Evolutionary conservation across 2,113 vertebrate species (phyloP).

Genomic region (Prionailurus bengalensis): DNA sequence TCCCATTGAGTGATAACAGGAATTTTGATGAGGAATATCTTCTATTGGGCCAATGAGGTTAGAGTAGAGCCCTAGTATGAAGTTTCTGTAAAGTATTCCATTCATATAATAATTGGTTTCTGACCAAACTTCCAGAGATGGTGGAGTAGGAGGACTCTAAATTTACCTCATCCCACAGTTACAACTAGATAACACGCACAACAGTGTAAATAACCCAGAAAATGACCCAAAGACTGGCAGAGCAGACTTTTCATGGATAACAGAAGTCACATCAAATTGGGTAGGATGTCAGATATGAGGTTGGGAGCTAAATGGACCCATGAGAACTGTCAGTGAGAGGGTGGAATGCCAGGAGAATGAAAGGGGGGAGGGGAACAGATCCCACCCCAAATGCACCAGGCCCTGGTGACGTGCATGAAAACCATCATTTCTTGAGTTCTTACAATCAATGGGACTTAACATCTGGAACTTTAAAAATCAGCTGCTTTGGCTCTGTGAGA

Average conservation of each 20-base stretch:
- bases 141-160: background rate
- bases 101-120: conserved; percentile 1
- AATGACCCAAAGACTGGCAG: background rate
- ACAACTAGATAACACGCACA: background rate
- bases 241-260: background rate
- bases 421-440: background rate
- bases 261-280: background rate
- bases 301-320: background rate
- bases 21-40: background rate
- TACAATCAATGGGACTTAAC: background rate
- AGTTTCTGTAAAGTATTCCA: background rate
- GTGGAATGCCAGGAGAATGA: background rate
- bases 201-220: background rate
- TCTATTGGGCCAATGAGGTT: background rate
- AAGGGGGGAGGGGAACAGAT: background rate
- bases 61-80: background rate
- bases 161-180: background rate
- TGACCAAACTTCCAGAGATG: background rate
- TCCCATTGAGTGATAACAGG: background rate
- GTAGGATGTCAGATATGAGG: background rate
- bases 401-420: background rate
- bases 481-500: background rate
- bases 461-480: background rate
- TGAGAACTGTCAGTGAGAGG: background rate
- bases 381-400: background rate